Evolutionary conservation across 2,797 vertebrate genomes (phyloP).

Genomic region (Fistularia commersonii): DNA sequence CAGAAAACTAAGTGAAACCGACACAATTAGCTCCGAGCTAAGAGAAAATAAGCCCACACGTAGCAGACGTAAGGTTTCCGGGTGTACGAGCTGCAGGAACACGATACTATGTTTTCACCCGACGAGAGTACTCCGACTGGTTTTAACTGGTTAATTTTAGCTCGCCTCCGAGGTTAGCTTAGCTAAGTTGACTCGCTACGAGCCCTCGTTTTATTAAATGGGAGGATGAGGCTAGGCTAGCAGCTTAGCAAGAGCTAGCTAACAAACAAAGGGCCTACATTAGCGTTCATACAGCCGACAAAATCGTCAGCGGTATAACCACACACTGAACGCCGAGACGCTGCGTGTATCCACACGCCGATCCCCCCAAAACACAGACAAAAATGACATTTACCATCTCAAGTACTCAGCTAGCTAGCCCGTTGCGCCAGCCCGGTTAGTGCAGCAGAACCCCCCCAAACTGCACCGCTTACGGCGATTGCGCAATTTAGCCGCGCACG

Average conservation of each 20-base stretch:
- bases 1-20: slow-evolving; percentile 5
- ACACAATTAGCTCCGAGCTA: slow-evolving; percentile 22
- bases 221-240: slow-evolving; percentile 37
- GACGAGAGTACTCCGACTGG: not conserved
- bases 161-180: slow-evolving; percentile 33
- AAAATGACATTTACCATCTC: slow-evolving; percentile 63
- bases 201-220: slow-evolving; percentile 4
- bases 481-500: slow-evolving; percentile 25
- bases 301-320: not conserved
- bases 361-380: not conserved
- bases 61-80: no score
- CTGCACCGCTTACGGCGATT: slow-evolving; percentile 54
- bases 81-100: no score
- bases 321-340: fast-evolving
- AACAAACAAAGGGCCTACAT: slow-evolving; percentile 32
- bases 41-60: slow-evolving; percentile 6
- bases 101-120: not conserved
- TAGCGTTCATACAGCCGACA: not conserved
- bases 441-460: slow-evolving; percentile 49
- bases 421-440: slow-evolving; percentile 61
- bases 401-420: slow-evolving; percentile 65
- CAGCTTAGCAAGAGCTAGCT: slow-evolving; percentile 38
- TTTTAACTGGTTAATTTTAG: slow-evolving; percentile 8
- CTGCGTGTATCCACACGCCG: fast-evolving
- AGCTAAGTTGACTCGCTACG: slow-evolving; percentile 26